Base-by-base conservation (phyloP, 2,888 invertebrate species). In the Gryllus longicercus region DNA sequence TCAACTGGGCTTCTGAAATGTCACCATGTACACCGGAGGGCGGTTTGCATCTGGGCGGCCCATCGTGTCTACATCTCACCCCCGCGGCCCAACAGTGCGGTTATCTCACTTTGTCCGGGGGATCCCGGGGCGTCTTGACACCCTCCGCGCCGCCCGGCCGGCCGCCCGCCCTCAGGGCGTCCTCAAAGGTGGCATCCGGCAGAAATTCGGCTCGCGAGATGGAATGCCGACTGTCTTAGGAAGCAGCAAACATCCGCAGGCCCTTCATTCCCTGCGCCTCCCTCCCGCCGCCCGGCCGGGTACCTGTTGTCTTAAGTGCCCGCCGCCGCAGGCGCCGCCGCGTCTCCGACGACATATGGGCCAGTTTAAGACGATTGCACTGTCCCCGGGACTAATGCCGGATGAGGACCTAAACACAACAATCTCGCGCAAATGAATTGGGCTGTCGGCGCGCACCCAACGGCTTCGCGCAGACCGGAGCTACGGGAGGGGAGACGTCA, bases 361-460 rank as follows among this genome's bases (percentile, higher is more conserved):
- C 14, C 63, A 63, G 63, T 63, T 63, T 63, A 63, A 63, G 63
- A 63, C 63, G 63, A 63, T 63, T 63, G 63, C 63, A 16, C 16
- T 63, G 63, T 63, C 63, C 63, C 63, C 16, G n/a, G 63, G 63
- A 63, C 63, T 63, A 63, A 63, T 63, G 63, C n/a, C 63, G 63
- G 63, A 63, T 63, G 63, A 63, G 4, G 63, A 63, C 63, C 63
- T 63, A 63, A 63, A 63, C 63, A 63, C 63, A 63, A 63, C 63
- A 63, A 63, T 63, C 63, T 63, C 63, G 63, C 63, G 63, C 63
- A 63, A 63, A 63, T 63, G 63, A 63, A 63, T 63, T 63, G 63
- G 38, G 38, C 38, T 38, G 38, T 38, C 38, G 38, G 38, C 38
- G 38, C 38, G 38, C 38, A 38, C 38, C 38, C 38, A 38, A 38